Percentiles rank a stretch among this genome's conserved stretches.
These are phyloP conservation scores for Panzeria rudis DNA, from an alignment of 2,888 invertebrate genomes.

Conservation along the genomic window DNA sequence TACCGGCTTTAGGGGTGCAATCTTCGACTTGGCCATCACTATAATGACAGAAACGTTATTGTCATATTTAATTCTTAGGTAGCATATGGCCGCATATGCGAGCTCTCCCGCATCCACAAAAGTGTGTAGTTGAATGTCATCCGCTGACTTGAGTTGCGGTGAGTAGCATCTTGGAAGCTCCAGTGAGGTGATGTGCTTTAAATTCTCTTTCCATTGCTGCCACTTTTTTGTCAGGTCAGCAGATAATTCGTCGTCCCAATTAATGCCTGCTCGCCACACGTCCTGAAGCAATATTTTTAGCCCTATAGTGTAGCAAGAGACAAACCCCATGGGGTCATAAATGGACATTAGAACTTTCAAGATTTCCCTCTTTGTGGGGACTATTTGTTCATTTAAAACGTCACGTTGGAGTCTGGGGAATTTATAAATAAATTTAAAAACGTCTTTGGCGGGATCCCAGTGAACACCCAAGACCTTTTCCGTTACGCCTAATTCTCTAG, in stretches of 20 bases:
- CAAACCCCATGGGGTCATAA: slow-evolving; percentile 40
- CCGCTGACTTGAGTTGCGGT: neutral
- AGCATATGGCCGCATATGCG: slow-evolving; percentile 13
- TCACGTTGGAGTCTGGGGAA: neutral
- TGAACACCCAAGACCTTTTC: slow-evolving; percentile 49
- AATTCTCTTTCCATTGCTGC: slow-evolving; percentile 18
- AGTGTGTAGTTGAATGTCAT: neutral
- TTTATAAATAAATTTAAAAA: slow-evolving; percentile 28
- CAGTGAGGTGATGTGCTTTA: neutral
- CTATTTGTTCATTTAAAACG: slow-evolving; percentile 1
- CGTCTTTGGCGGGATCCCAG: slow-evolving; percentile 46
- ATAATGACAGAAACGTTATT: no score
- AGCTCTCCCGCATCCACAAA: slow-evolving; percentile 1
- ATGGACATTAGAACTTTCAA: slow-evolving; percentile 41
- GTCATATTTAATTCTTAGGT: neutral
- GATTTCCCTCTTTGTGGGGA: slow-evolving; percentile 36
- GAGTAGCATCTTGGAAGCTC: slow-evolving; percentile 43
- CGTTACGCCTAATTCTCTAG: neutral
- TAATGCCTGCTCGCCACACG: no score
- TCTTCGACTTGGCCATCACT: no score
- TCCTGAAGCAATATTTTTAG: no score
- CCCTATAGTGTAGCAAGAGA: neutral
- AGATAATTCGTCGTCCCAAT: no score
- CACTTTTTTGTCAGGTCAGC: neutral
- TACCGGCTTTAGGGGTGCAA: no score